Percentiles rank a stretch among this genome's conserved stretches.
These are phyloP conservation scores for Arctia plantaginis DNA, from an alignment of 2,888 invertebrate species.

Conservation along the genomic window DNA sequence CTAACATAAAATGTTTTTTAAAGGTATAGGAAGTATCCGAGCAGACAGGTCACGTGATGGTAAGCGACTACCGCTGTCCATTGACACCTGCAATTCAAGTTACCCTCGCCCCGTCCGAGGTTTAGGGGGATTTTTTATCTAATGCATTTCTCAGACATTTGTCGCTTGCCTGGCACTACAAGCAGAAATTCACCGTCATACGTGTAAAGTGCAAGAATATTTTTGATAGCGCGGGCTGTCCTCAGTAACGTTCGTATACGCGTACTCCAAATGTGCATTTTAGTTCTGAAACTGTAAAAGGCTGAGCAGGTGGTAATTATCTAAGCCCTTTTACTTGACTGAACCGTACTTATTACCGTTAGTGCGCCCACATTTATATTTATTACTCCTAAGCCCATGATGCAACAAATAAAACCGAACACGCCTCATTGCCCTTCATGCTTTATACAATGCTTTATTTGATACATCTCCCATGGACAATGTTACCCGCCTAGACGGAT, in stretches of 20 bases:
- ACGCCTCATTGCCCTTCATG: not conserved
- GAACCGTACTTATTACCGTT: not conserved
- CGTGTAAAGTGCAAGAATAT: too few relatives aligned
- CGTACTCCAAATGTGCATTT: not conserved
- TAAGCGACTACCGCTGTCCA: too few relatives aligned
- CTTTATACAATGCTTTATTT: not conserved
- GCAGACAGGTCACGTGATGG: too few relatives aligned
- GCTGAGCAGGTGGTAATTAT: conserved; percentile 4
- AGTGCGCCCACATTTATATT: conserved; percentile 1
- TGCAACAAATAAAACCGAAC: conserved; percentile 14
- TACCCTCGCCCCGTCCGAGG: too few relatives aligned
- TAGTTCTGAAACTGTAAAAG: not conserved
- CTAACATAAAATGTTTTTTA: too few relatives aligned
- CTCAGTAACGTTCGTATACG: not conserved
- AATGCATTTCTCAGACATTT: not conserved
- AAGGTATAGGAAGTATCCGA: too few relatives aligned
- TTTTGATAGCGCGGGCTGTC: too few relatives aligned
- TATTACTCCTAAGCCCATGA: conserved; percentile 10
- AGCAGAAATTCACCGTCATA: too few relatives aligned
- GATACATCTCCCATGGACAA: not conserved
- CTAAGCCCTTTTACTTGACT: not conserved
- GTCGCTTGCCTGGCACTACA: too few relatives aligned
- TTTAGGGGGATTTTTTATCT: too few relatives aligned
- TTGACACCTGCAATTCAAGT: too few relatives aligned
- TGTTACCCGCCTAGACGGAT: conserved; percentile 11